Percentiles rank a stretch among this genome's conserved stretches.
Conservation (phyloP, 2,888 invertebrate genomes). For the Pammene fasciana region DNA sequence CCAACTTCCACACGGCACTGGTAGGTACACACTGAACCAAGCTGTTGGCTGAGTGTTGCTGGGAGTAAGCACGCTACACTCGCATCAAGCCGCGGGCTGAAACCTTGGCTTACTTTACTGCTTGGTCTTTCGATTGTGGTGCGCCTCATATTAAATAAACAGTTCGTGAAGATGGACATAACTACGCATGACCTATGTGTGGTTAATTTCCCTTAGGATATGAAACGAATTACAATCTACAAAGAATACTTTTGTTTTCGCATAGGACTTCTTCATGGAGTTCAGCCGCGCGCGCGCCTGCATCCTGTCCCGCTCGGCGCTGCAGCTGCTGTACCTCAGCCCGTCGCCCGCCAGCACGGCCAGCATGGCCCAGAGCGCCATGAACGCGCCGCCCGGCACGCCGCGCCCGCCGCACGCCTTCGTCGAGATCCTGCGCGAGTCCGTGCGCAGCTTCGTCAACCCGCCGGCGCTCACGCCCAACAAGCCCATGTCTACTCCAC, state of each 20-base stretch:
- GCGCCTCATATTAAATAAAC: too few species aligned
- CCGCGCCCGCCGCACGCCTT: conserved; percentile 78
- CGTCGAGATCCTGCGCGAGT: conserved; percentile 92
- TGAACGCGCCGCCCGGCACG: conserved; percentile 57
- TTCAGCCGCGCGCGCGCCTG: conserved; percentile 95
- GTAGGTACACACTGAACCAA: conserved; percentile 71
- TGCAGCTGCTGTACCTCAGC: conserved; percentile 90
- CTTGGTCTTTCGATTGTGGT: too few species aligned
- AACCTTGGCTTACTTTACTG: too few species aligned
- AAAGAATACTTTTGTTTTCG: conserved; percentile 39
- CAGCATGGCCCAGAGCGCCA: conserved; percentile 60
- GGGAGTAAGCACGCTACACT: too few species aligned
- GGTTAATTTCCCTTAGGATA: too few species aligned
- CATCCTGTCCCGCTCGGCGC: conserved; percentile 94
- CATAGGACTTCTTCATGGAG: conserved; percentile 95
- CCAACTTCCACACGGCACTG: conserved; percentile 91
- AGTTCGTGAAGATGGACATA: too few species aligned
- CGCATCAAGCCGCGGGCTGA: too few species aligned
- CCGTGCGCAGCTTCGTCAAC: conserved; percentile 93
- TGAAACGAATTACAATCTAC: too few species aligned
- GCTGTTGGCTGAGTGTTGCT: too few species aligned
- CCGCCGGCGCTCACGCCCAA: conserved; percentile 94
- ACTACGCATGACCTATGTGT: too few species aligned
- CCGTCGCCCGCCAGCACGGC: conserved; percentile 73
- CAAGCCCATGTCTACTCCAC: conserved; percentile 66